These are phyloP conservation scores for Geotrypetes seraphini DNA, from an alignment of 2,797 vertebrate genomes.

Conservation along the genomic window DNA sequence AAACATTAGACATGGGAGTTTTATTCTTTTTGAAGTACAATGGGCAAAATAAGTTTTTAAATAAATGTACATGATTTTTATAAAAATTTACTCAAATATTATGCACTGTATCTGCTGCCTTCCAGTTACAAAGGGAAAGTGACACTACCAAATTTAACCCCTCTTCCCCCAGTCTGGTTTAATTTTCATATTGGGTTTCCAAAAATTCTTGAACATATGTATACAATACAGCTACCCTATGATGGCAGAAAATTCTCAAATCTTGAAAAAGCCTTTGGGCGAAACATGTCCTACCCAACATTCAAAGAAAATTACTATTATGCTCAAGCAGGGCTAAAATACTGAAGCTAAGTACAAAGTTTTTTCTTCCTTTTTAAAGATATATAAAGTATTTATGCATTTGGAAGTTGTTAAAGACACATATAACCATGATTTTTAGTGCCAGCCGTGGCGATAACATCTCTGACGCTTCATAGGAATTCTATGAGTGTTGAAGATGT, in stretches of 20 bases:
- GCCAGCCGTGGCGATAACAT: too few relatives aligned
- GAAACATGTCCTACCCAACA: too few relatives aligned
- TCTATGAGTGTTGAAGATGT: too few relatives aligned
- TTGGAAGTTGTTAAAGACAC: too few relatives aligned
- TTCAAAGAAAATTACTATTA: too few relatives aligned
- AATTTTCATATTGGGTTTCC: conserved; percentile 14
- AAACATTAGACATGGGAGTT: conserved; percentile 15
- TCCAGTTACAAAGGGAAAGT: conserved; percentile 11
- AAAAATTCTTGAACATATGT: conserved; percentile 3
- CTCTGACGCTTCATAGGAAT: too few relatives aligned
- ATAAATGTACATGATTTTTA: conserved; percentile 1
- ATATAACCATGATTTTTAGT: too few relatives aligned
- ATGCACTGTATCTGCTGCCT: conserved; percentile 6
- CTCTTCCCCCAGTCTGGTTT: conserved; percentile 27
- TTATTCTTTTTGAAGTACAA: conserved; percentile 25
- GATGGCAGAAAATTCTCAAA: conserved; percentile 21
- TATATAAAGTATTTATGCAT: too few relatives aligned
- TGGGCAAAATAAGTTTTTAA: conserved; percentile 16
- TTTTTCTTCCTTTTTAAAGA: too few relatives aligned
- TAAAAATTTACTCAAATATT: conserved; percentile 13
- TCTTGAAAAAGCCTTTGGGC: too few relatives aligned
- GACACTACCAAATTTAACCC: conserved; percentile 25
- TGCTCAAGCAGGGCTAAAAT: too few relatives aligned
- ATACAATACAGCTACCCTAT: conserved; percentile 13
- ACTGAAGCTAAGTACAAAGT: too few relatives aligned